phyloP scores from a whole-genome alignment of 2,113 vertebrate species.

The Hassar affinis region DNA sequence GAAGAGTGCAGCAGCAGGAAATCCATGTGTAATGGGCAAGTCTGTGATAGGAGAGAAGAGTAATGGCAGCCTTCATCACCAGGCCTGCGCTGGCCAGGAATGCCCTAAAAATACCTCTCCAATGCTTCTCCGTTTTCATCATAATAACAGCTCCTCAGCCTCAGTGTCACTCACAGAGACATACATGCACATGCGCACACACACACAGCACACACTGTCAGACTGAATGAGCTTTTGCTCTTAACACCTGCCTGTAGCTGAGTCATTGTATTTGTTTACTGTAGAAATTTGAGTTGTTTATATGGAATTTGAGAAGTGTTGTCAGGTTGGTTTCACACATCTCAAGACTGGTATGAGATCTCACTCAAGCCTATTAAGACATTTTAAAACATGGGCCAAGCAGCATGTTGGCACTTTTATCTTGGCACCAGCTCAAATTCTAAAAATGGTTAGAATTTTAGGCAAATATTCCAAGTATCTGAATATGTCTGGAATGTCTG shows the following conservation, averaged over 20 bases:
- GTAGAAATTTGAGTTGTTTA: conserved; percentile 19
- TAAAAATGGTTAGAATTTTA: neutral
- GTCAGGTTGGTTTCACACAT: neutral
- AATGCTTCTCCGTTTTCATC: conserved; percentile 42
- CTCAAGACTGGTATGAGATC: neutral
- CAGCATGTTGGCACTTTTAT: neutral
- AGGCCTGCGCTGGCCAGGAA: conserved; percentile 43
- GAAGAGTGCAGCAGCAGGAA: neutral
- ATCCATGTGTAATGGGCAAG: neutral
- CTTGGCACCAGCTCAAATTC: neutral
- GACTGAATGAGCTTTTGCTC: neutral
- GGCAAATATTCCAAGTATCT: neutral
- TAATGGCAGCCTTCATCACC: conserved; percentile 28
- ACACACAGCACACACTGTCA: neutral
- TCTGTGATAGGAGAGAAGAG: conserved; percentile 14
- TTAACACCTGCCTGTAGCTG: neutral
- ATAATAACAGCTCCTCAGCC: neutral
- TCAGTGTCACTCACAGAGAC: neutral
- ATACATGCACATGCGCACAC: neutral
- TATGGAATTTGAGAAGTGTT: conserved; percentile 11
- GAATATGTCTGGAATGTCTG: neutral
- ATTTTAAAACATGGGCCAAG: neutral
- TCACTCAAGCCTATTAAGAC: neutral
- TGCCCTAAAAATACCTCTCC: conserved; percentile 53
- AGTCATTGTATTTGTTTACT: conserved; percentile 30